Percentiles rank a stretch among this genome's conserved stretches.
phyloP scores from a whole-genome alignment of 2,797 vertebrate species.

The Todus mexicanus region DNA sequence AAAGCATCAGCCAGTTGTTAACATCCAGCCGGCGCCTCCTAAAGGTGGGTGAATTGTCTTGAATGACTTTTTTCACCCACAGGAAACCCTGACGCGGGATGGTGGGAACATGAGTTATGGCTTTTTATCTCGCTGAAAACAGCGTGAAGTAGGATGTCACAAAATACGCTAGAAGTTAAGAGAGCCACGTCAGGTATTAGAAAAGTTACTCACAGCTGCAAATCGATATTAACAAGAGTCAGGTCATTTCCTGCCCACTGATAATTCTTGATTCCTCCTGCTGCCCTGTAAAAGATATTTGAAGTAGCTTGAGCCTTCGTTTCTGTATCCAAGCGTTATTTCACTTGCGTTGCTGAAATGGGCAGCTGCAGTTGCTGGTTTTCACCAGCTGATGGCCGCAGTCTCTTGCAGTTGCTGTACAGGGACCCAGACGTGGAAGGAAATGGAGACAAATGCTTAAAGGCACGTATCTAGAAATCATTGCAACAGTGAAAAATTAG shows the following conservation, averaged over 20 bases:
- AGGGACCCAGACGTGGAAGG: neutral
- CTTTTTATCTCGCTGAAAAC: neutral
- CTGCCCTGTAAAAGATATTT: neutral
- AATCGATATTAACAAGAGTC: neutral
- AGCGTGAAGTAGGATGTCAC: neutral
- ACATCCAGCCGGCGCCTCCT: slow-evolving; percentile 84
- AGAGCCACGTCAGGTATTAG: neutral
- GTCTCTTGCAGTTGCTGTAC: neutral
- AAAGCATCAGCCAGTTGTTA: slow-evolving; percentile 81
- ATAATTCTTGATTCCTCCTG: neutral
- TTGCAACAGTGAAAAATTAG: neutral
- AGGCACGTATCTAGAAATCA: neutral
- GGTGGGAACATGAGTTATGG: neutral
- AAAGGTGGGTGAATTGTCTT: slow-evolving; percentile 76
- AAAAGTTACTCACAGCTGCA: neutral
- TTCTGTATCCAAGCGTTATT: neutral
- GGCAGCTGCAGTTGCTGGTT: slow-evolving; percentile 2
- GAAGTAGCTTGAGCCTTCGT: neutral
- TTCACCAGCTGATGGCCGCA: slow-evolving; percentile 67
- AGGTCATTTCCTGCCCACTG: neutral
- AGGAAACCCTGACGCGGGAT: neutral
- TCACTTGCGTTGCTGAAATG: neutral
- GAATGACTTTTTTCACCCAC: neutral
- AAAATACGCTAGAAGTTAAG: neutral
- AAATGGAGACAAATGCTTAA: neutral